A percentile compares a stretch with the other conserved stretches of the same genome.
These are phyloP conservation scores for Xiphydria camelus DNA, from an alignment of 2,888 invertebrate genomes.

Conservation along the genomic window DNA sequence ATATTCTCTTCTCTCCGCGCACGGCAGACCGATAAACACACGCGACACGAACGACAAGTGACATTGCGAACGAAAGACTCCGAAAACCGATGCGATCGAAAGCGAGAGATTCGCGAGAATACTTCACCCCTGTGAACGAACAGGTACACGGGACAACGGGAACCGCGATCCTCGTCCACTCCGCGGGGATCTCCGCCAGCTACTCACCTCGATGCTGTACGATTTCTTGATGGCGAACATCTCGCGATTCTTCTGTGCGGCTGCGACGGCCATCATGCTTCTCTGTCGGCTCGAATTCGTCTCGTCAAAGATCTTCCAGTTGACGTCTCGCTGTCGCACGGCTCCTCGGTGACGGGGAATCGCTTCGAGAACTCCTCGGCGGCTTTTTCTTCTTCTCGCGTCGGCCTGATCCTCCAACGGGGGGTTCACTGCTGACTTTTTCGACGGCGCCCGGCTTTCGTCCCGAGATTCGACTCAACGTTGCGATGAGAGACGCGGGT, in stretches of 20 bases:
- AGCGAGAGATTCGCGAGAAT: no score
- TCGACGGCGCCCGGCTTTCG: conserved; percentile 4
- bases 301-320: background rate
- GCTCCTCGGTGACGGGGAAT: background rate
- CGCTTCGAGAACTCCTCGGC: conserved; percentile 17
- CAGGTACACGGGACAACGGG: no score
- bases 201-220: conserved; percentile 94
- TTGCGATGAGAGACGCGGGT: conserved; percentile 11
- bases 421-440: conserved; percentile 23
- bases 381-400: background rate
- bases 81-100: no score
- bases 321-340: background rate
- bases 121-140: no score
- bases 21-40: no score
- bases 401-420: conserved; percentile 18
- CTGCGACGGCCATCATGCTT: conserved; percentile 81
- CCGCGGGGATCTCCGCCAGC: no score
- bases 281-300: background rate
- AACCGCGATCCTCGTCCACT: no score
- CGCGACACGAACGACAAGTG: no score
- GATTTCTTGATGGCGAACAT: conserved; percentile 97
- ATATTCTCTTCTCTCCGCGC: no score
- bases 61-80: no score
- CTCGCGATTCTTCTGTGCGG: conserved; percentile 92
- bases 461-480: background rate